Conservation (phyloP, 2,113 vertebrate genomes). For the Phoenicopterus ruber region DNA sequence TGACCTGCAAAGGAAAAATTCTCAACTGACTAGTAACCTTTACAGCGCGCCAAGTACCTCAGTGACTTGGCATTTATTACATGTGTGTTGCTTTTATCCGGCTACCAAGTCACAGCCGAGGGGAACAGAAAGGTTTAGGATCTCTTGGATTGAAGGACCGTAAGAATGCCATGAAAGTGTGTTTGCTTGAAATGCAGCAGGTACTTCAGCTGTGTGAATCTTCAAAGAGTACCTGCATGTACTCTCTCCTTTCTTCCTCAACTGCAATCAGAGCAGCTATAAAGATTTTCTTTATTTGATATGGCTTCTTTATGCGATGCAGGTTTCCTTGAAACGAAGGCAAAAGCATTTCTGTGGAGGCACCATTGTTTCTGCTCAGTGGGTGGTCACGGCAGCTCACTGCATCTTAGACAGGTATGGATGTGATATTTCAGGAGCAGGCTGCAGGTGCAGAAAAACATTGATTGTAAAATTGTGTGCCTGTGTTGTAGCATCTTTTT, state of each 20-base stretch:
- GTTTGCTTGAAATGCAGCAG: background rate
- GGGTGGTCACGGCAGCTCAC: conserved; percentile 87
- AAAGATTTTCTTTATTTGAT: background rate
- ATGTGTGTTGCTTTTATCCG: background rate
- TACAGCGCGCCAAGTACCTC: rapidly evolving
- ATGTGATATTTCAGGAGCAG: background rate
- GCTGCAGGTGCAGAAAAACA: background rate
- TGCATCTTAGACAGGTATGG: conserved; percentile 76
- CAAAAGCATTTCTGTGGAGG: conserved; percentile 85
- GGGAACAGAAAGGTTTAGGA: background rate
- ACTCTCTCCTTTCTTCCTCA: background rate
- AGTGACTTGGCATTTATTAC: background rate
- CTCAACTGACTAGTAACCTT: background rate
- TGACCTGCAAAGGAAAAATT: background rate
- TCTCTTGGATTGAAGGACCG: background rate
- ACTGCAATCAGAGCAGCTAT: background rate
- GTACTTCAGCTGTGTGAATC: background rate
- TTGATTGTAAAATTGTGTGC: background rate
- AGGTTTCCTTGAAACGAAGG: conserved; percentile 83
- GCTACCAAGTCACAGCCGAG: background rate
- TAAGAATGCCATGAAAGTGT: background rate
- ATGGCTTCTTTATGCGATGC: background rate
- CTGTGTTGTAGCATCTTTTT: background rate
- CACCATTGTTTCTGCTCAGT: conserved; percentile 78
- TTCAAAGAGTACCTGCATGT: background rate